phyloP scores from a whole-genome alignment of 2,113 vertebrate species.

The Callaeas wilsoni region DNA sequence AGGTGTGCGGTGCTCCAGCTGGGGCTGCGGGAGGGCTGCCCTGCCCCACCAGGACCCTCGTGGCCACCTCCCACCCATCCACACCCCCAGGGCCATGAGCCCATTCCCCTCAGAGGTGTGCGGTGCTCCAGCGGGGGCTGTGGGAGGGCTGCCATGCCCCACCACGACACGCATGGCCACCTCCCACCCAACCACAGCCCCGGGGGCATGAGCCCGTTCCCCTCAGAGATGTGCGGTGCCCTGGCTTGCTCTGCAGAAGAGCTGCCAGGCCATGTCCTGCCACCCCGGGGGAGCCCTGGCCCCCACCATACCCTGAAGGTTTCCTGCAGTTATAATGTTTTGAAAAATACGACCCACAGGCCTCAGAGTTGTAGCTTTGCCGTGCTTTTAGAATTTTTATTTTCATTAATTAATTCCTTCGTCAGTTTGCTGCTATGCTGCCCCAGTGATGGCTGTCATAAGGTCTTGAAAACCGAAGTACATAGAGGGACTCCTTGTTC shows the following conservation, averaged over 20 bases:
- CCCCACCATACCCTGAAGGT: rapidly evolving
- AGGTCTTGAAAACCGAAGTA: background rate
- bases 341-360: rapidly evolving
- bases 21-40: background rate
- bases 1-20: rapidly evolving
- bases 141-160: background rate
- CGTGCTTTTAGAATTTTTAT: background rate
- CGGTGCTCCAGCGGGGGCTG: rapidly evolving
- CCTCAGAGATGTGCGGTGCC: rapidly evolving
- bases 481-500: rapidly evolving
- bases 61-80: too few relatives aligned
- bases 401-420: background rate
- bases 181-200: background rate
- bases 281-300: rapidly evolving
- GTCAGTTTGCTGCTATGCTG: background rate
- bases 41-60: background rate
- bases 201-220: rapidly evolving
- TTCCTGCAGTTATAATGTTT: background rate
- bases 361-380: background rate
- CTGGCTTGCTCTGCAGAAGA: rapidly evolving
- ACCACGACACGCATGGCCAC: too few relatives aligned
- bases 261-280: background rate
- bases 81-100: rapidly evolving
- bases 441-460: background rate
- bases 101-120: background rate